Evolutionary conservation across 2,888 invertebrate genomes (phyloP).

Genomic region (Baronia brevicornis): DNA sequence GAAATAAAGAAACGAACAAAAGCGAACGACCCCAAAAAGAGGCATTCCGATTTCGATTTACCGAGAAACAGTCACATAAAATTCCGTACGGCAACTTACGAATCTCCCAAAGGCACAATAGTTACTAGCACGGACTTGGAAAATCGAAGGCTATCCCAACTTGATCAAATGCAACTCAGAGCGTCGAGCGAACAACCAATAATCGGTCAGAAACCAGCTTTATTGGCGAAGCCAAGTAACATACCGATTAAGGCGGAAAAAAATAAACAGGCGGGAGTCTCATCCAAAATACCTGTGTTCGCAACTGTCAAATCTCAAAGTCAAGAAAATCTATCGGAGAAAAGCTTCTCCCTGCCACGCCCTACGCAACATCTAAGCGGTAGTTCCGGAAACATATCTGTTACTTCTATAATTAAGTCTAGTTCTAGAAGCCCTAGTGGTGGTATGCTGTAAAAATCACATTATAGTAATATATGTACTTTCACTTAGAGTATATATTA

Average conservation of each 20-base stretch:
- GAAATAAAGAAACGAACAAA: constrained; percentile 57
- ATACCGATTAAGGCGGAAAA: constrained; percentile 64
- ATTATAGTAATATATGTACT: constrained; percentile 6
- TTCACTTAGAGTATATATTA: background rate
- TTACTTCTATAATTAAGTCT: constrained; percentile 76
- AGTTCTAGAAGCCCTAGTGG: constrained; percentile 75
- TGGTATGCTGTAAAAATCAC: constrained; percentile 31
- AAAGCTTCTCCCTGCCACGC: constrained; percentile 52
- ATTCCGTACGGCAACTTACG: constrained; percentile 79
- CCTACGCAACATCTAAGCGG: constrained; percentile 54
- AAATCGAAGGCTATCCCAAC: constrained; percentile 74
- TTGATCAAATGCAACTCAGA: constrained; percentile 61
- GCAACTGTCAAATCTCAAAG: constrained; percentile 66
- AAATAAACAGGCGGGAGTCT: constrained; percentile 40
- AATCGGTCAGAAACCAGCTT: constrained; percentile 45
- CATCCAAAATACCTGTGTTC: constrained; percentile 72
- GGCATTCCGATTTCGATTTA: constrained; percentile 68
- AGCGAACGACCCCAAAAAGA: constrained; percentile 65
- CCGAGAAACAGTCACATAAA: constrained; percentile 76
- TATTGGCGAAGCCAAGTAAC: constrained; percentile 63
- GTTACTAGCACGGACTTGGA: constrained; percentile 69
- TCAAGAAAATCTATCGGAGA: constrained; percentile 65
- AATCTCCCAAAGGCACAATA: constrained; percentile 73
- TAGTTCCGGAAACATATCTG: constrained; percentile 68
- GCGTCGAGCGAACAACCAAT: constrained; percentile 35